phyloP scores from a whole-genome alignment of 1,140 invertebrate species.

The Protaetia brevitarsis region DNA sequence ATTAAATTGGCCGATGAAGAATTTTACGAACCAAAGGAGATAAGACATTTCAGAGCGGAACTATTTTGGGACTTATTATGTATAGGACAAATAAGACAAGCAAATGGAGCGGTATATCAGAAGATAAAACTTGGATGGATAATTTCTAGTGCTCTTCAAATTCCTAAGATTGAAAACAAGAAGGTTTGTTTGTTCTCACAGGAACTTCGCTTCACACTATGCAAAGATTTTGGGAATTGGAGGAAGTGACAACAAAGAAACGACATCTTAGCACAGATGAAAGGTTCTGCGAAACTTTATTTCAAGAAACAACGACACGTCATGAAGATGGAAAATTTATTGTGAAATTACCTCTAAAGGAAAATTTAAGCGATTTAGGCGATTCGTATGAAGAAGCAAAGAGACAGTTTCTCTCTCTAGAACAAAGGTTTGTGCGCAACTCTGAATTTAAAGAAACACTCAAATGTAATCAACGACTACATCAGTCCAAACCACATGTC shows the following conservation, averaged over 20 bases:
- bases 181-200: neutral
- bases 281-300: slow-evolving; percentile 7
- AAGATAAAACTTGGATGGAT: slow-evolving; percentile 22
- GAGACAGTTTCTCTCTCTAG: neutral
- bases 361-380: slow-evolving; percentile 14
- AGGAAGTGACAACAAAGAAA: neutral
- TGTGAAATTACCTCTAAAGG: slow-evolving; percentile 22
- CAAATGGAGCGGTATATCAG: slow-evolving; percentile 6
- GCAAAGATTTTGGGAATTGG: slow-evolving; percentile 17
- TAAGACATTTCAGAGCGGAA: slow-evolving; percentile 4
- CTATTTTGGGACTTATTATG: slow-evolving; percentile 11
- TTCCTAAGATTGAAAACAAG: neutral
- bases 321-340: slow-evolving; percentile 20
- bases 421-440: slow-evolving; percentile 5
- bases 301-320: slow-evolving; percentile 10
- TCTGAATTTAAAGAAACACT: slow-evolving; percentile 23
- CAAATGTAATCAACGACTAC: slow-evolving; percentile 45
- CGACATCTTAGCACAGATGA: neutral
- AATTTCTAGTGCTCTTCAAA: neutral
- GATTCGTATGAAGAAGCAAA: neutral
- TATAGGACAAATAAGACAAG: slow-evolving; percentile 1
- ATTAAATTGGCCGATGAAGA: slow-evolving; percentile 13
- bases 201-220: neutral
- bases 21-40: neutral
- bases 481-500: slow-evolving; percentile 43